Conservation (phyloP, 2,888 invertebrate genomes). For the Drosophila anomelani region DNA sequence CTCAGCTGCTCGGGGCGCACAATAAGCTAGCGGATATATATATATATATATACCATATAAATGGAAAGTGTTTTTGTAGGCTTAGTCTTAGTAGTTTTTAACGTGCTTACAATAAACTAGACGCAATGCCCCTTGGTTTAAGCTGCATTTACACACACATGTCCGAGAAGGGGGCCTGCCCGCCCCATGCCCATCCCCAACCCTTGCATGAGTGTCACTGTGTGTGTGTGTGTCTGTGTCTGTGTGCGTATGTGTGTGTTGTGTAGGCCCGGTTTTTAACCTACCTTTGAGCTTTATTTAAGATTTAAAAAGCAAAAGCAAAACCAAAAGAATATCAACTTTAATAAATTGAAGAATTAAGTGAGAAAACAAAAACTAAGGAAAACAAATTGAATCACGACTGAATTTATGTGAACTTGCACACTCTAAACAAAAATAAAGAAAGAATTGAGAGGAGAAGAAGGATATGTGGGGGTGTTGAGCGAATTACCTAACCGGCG, state of each 20-base stretch:
- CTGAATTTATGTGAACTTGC: slow-evolving; percentile 77
- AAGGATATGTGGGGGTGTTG: slow-evolving; percentile 4
- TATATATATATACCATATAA: slow-evolving; percentile 26
- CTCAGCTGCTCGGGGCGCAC: slow-evolving; percentile 20
- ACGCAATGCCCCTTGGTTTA: slow-evolving; percentile 46
- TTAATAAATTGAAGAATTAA: neutral
- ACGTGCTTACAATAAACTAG: slow-evolving; percentile 61
- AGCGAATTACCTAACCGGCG: slow-evolving; percentile 40
- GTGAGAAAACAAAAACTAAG: neutral
- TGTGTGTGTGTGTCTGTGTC: slow-evolving; percentile 27
- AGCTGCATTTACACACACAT: slow-evolving; percentile 68
- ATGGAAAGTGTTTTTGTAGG: slow-evolving; percentile 36
- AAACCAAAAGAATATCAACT: slow-evolving; percentile 32
- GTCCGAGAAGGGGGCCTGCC: slow-evolving; percentile 29
- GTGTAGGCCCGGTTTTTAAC: slow-evolving; percentile 51
- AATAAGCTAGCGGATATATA: slow-evolving; percentile 26
- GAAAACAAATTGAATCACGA: slow-evolving; percentile 71
- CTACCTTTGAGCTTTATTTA: slow-evolving; percentile 74
- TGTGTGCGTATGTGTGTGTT: slow-evolving; percentile 15
- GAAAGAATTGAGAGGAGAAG: neutral
- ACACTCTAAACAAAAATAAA: slow-evolving; percentile 55
- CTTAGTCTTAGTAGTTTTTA: slow-evolving; percentile 62
- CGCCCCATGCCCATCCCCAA: neutral
- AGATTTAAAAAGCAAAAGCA: slow-evolving; percentile 23
- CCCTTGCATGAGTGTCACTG: neutral